These are phyloP conservation scores for Metridium senile DNA, from an alignment of 92 coral and sea anemone genomes.

Conservation along the genomic window DNA sequence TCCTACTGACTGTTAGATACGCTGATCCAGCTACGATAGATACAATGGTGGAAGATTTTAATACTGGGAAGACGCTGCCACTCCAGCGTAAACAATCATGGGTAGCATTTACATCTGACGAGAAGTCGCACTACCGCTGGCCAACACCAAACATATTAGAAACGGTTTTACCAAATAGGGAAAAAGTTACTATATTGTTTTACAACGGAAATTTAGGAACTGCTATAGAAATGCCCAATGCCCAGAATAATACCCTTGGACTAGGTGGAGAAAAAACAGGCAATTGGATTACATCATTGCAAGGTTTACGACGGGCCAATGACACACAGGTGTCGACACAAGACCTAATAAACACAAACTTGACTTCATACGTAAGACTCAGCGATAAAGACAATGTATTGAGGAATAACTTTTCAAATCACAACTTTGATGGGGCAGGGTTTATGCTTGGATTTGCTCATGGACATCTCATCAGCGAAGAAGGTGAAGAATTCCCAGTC, in stretches of 20 bases:
- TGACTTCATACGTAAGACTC: constrained; percentile 20
- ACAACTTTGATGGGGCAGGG: constrained; percentile 57
- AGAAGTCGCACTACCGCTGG: constrained; percentile 58
- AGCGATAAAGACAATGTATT: constrained; percentile 21
- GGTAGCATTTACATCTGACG: constrained; percentile 38
- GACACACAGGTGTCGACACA: constrained; percentile 23
- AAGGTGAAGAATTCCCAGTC: constrained; percentile 38
- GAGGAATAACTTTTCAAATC: constrained; percentile 21
- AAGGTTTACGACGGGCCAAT: constrained; percentile 6
- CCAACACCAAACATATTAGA: constrained; percentile 46
- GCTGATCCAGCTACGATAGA: constrained; percentile 2
- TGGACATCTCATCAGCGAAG: constrained; percentile 21
- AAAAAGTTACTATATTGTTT: constrained; percentile 34
- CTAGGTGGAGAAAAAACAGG: constrained; percentile 46
- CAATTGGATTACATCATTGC: constrained; percentile 20
- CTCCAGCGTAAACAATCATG: constrained; percentile 31
- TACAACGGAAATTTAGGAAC: constrained; percentile 56
- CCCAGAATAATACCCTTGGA: constrained; percentile 32
- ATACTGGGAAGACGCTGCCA: background rate
- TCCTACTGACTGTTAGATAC: constrained; percentile 15
- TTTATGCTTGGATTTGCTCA: constrained; percentile 49
- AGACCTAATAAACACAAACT: constrained; percentile 20
- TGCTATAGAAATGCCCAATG: constrained; percentile 49
- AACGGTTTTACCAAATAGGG: constrained; percentile 27
- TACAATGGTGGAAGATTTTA: constrained; percentile 4